Base-by-base conservation (phyloP, 2,888 invertebrate genomes). In the Amphipyra berbera region DNA sequence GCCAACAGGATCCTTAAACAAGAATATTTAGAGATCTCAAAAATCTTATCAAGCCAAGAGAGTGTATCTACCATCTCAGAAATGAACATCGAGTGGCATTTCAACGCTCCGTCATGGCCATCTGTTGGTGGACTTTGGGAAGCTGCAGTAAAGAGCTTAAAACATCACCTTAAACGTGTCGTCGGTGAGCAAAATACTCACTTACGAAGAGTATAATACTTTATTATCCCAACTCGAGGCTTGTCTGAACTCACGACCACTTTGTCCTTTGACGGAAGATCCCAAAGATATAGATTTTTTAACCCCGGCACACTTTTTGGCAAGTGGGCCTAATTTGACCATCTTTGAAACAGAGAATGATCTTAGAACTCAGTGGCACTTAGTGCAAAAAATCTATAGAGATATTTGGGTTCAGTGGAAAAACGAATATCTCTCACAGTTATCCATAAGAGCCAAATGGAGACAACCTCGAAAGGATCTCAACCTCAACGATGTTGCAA, bases 1-100 rank as follows among this genome's bases (percentile, higher is more conserved):
- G 60, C 54, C 0, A 61, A 54, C 30, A 61, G 42, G 4, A 61
- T 61, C 5, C n/a, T 61, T 6, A 54, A 48, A 42, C 54, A 54
- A 54, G 54, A 61, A 14, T 6, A 9, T 6, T 2, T 10, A 2
- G 42, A 61, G 48, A 61, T 48, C 48, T 61, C 55, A 0, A 6
- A 27, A 1, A 54, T 55, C 9, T n/a, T 61, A 1, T 42, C 44
- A 1, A 10, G 5, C 54, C 47, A 41, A 15, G 54, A 61, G 12
- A n/a, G n/a, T n/a, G n/a, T 6, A 10, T 15, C 9, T n/a, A 10
- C 1, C 4, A 4, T 44, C 15, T 0, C 50, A 0, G 58, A 58
- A 49, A 57, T 57, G 42, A 57, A 57, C 13, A 57, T 57, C 4
- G 57, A 57, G 33, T 33, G 33, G 40, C 40, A 40, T 10, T 38